Evolutionary conservation across 1,140 invertebrate species (phyloP).

Genomic region (Trialeurodes vaporariorum): DNA sequence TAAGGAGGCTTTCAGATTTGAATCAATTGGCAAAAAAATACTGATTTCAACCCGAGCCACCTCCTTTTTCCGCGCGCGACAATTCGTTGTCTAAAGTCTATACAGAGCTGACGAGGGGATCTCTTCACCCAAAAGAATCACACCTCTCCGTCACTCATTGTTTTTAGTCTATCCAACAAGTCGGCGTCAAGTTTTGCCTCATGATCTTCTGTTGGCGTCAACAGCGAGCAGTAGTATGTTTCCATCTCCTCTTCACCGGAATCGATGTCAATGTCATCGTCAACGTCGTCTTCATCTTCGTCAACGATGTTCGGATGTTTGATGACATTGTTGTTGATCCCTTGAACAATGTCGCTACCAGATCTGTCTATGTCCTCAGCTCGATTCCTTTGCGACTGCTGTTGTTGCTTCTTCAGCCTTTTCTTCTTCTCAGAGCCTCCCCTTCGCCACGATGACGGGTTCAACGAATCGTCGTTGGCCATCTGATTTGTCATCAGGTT

Average conservation of each 20-base stretch:
- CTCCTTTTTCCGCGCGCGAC: too few relatives aligned
- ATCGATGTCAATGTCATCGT: too few relatives aligned
- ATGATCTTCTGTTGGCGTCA: constrained; percentile 11
- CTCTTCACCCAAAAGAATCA: too few relatives aligned
- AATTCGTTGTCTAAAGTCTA: too few relatives aligned
- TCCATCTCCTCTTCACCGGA: constrained; percentile 14
- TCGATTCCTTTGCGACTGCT: not conserved
- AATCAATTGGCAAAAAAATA: too few relatives aligned
- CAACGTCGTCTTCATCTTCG: too few relatives aligned
- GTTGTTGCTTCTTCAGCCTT: not conserved
- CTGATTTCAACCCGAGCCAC: too few relatives aligned
- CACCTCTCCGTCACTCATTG: not conserved
- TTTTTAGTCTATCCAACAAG: not conserved
- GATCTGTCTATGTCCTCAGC: not conserved
- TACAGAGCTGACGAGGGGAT: too few relatives aligned
- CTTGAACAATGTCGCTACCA: too few relatives aligned
- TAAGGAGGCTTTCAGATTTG: too few relatives aligned
- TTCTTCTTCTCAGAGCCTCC: constrained; percentile 4
- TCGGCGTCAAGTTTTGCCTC: not conserved
- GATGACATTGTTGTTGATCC: not conserved
- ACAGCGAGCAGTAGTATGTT: constrained; percentile 14
- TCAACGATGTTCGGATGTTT: not conserved
- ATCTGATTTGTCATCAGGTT: not conserved
- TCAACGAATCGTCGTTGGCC: not conserved
- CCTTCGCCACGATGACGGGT: constrained; percentile 10